Evolutionary conservation across 2,888 invertebrate species (phyloP).

Genomic region (Tricholauxania praeusta): DNA sequence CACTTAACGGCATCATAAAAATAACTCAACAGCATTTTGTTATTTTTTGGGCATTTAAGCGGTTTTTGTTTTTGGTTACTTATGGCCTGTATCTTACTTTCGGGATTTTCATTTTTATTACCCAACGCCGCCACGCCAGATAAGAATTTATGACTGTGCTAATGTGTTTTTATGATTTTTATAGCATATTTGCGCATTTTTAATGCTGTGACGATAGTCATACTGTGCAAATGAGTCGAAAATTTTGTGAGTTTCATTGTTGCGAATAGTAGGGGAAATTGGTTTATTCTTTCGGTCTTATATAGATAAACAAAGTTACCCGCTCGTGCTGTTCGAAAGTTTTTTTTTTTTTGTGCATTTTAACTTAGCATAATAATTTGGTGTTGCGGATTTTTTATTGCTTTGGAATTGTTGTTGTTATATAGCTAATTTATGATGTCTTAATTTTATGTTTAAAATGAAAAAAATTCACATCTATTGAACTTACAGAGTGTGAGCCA

Average conservation of each 20-base stretch:
- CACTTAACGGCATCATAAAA: neutral
- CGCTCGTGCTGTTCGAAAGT: constrained; percentile 10
- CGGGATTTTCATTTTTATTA: constrained; percentile 19
- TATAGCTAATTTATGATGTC: constrained; percentile 41
- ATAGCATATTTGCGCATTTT: constrained; percentile 43
- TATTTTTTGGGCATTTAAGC: neutral
- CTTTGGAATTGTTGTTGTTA: constrained; percentile 12
- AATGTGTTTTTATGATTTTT: constrained; percentile 55
- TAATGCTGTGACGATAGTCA: constrained; percentile 29
- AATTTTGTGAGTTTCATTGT: constrained; percentile 15
- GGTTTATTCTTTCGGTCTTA: neutral
- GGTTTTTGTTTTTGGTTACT: neutral
- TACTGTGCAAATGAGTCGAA: constrained; percentile 25
- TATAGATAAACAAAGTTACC: neutral
- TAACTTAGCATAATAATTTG: constrained; percentile 46
- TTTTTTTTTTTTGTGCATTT: constrained; percentile 23
- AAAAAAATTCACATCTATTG: neutral
- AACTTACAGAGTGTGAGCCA: too few relatives aligned
- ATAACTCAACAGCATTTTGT: too few relatives aligned
- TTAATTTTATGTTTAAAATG: constrained; percentile 32
- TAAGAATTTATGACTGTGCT: constrained; percentile 55
- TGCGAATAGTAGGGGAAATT: neutral
- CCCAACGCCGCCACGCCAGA: constrained; percentile 40
- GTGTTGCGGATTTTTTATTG: constrained; percentile 52
- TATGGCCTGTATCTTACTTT: neutral